Evolutionary conservation across 2,888 invertebrate genomes (phyloP).

Genomic region (Stegana nigrithorax): DNA sequence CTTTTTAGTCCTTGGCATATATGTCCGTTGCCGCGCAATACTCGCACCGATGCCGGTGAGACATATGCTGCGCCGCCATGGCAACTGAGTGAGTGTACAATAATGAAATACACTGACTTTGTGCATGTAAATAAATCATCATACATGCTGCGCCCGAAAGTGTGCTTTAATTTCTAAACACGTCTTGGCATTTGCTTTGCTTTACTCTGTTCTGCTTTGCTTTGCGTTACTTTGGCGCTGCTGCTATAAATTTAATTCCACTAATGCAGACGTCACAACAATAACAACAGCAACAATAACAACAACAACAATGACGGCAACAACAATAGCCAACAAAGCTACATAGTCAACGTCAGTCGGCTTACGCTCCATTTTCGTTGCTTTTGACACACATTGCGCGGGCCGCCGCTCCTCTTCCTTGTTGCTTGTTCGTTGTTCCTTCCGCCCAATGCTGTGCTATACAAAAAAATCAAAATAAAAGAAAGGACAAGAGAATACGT

Average conservation of each 20-base stretch:
- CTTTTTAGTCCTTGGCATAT: slow-evolving; percentile 10
- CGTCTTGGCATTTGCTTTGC: neutral
- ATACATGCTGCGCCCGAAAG: neutral
- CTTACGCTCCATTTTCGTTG: no score
- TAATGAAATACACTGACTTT: neutral
- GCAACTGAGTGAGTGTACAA: neutral
- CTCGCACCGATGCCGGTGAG: slow-evolving; percentile 25
- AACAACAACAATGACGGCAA: no score
- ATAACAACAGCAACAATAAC: no score
- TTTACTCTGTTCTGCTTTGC: no score
- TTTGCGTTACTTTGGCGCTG: neutral
- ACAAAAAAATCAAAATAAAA: neutral
- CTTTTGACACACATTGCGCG: neutral
- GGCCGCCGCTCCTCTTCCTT: neutral
- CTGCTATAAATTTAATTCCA: slow-evolving; percentile 13
- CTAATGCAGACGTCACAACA: neutral
- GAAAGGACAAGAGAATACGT: no score
- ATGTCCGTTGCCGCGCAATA: slow-evolving; percentile 19
- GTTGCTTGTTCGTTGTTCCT: neutral
- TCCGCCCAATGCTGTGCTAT: neutral
- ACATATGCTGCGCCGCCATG: slow-evolving; percentile 37
- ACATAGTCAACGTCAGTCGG: no score
- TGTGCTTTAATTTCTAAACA: slow-evolving; percentile 10
- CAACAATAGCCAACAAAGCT: no score
- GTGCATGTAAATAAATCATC: neutral